Base-by-base conservation (phyloP, 2,888 invertebrate species). In the Drosophila neotestacea region DNA sequence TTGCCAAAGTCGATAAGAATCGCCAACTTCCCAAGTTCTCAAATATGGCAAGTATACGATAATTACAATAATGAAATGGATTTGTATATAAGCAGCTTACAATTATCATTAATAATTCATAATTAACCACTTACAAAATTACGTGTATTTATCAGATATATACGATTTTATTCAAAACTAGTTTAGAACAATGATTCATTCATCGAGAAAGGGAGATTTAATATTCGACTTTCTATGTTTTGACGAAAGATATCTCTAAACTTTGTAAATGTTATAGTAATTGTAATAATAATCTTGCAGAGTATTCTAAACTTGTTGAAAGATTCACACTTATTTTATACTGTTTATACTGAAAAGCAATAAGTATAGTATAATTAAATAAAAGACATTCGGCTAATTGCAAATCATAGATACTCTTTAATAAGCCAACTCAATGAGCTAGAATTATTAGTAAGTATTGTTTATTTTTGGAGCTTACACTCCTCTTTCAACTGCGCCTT, bases 391-490 rank as follows among this genome's bases (percentile, higher is more conserved):
- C 48, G 1, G n/a, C 16, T 34, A 60, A 60, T 27, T 34, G 10
- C 16, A 16, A 41, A 27, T 50, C 44, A 46, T 51, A 39, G 51
- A 59, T 55, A 50, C 38, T 0, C 36, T 13, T 22, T 34, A 39
- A 22, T 38, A 38, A 27, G 46, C 41, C 34, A 22, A 50, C 27
- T 9, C 41, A 51, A 30, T 39, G 32, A 28, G 5, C 7, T 3
- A 30, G 7, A 32, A 6, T 6, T 32, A 32, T 68, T 28, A 50
- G 41, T 16, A 11, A 6, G 27, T 50, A 30, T 9, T 56, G 41
- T 71, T 62, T 71, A 72, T 67, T 68, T 68, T 60, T 1, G 38
- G 38, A 56, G 59, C 10, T 75, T 70, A 60, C 65, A 55, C 32
- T 36, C 6, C 13, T 30, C 6, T 11, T 22, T 7, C 30, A 38